Evolutionary conservation across 2,888 invertebrate genomes (phyloP), one percentile per base, ranked within the genome.

Genomic region (Micoletzkya japonica): DNA sequence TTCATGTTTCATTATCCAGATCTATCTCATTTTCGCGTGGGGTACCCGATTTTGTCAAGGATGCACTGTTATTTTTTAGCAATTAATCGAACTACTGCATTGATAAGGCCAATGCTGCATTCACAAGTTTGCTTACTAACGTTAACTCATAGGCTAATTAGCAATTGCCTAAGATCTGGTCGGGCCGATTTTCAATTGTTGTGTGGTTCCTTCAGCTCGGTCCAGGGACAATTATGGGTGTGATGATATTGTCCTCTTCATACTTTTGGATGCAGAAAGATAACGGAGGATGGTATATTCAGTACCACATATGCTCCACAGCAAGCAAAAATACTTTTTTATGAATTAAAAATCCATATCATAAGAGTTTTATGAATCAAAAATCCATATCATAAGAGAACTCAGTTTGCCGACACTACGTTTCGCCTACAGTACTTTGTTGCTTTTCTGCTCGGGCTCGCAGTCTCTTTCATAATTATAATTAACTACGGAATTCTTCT

Each of bases 21-120:
- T 63, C n/a, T 63, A 63, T 34, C 63, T 63, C 17, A 50, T 50
- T 49, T 24, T 63, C 20, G 63, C 63, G 2, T 63, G 63, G 63
- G 63, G 63, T 7, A 63, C 63, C 24, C 49, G 63, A 50, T 34
- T 50, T 32, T 39, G 63, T 32, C 63, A 63, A 32, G 63, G 63
- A 7, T 50, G 49, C 10, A 63, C 63, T 1, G 63, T 63, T 1
- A 3, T 63, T 0, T 24, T 17, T 36, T 63, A 0, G 63, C 63
- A 1, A 26, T 63, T 34, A 63, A 63, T 50, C 37, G 63, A 63
- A 63, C 50, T 4, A 63, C 63, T 2, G 63, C 63, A 2, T 49
- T 63, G 1, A 4, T 63, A 28, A 63, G 36, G 14, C 63, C 63
- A n/a, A 50, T 36, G 2, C 32, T 24, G 24, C 50, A 63, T 34